A percentile compares a stretch with the other conserved stretches of the same genome.
Conservation (phyloP, 2,113 vertebrate species). For the Diglossa brunneiventris region DNA sequence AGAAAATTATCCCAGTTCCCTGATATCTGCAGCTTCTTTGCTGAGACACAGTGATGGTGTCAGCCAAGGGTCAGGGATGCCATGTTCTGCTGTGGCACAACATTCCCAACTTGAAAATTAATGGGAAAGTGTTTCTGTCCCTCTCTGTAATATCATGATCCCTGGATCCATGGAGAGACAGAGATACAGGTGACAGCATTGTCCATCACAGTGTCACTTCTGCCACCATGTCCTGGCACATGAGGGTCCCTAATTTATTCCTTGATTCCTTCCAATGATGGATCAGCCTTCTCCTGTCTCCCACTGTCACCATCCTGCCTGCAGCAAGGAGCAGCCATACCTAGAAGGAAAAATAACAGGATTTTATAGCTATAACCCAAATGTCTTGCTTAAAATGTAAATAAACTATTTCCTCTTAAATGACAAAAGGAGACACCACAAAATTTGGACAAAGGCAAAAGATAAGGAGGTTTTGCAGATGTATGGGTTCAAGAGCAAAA, state of each 20-base stretch:
- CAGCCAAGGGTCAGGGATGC: background rate
- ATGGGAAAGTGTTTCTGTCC: background rate
- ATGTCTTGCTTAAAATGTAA: background rate
- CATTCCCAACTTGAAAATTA: accelerated
- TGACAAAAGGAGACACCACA: background rate
- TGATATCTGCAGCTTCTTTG: background rate
- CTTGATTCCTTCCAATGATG: background rate
- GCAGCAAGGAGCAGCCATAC: background rate
- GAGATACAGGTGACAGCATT: background rate
- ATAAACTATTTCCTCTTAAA: background rate
- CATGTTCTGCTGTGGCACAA: accelerated
- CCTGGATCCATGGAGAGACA: background rate
- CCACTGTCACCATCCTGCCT: background rate
- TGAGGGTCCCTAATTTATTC: background rate
- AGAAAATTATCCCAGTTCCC: background rate
- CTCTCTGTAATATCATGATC: background rate
- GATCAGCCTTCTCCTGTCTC: background rate
- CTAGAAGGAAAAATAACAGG: background rate
- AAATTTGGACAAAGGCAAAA: background rate
- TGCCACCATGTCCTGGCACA: background rate
- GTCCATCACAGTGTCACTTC: background rate
- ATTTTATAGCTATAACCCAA: background rate
- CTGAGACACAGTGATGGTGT: background rate
- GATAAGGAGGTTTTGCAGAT: background rate
- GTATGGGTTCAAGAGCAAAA: background rate